phyloP scores from a whole-genome alignment of 1,140 invertebrate genomes.

The Plectrocnemia conspersa region DNA sequence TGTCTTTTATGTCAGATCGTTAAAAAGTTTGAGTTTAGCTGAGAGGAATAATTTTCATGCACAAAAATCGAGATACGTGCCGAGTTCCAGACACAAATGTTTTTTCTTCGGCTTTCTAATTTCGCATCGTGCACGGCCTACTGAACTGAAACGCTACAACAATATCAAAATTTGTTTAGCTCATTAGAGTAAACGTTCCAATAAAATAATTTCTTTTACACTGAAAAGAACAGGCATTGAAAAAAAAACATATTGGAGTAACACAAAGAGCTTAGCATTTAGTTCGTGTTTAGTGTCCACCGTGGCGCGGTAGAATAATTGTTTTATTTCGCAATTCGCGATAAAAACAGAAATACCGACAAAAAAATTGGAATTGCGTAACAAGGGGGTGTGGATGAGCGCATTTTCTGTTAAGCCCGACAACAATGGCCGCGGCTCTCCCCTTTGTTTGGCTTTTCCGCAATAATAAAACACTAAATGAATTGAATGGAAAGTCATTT shows the following conservation, averaged over 20 bases:
- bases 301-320: too few relatives aligned
- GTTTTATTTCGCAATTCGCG: neutral
- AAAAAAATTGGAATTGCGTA: neutral
- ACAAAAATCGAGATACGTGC: neutral
- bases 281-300: too few relatives aligned
- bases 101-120: too few relatives aligned
- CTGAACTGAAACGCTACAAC: too few relatives aligned
- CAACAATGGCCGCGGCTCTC: neutral
- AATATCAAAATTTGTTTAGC: too few relatives aligned
- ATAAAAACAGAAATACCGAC: neutral
- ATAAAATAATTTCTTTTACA: too few relatives aligned
- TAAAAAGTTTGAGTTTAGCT: slow-evolving; percentile 2
- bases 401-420: neutral
- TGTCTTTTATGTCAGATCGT: slow-evolving; percentile 6
- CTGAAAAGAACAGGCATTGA: too few relatives aligned
- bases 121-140: too few relatives aligned
- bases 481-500: slow-evolving; percentile 16
- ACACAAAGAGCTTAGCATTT: too few relatives aligned
- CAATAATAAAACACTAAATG: slow-evolving; percentile 14
- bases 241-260: too few relatives aligned
- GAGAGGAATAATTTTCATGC: neutral
- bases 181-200: too few relatives aligned
- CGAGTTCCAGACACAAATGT: too few relatives aligned
- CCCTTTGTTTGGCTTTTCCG: slow-evolving; percentile 10
- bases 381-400: neutral